Conservation (phyloP, 2,113 vertebrate genomes). For the Neoarius graeffei region DNA sequence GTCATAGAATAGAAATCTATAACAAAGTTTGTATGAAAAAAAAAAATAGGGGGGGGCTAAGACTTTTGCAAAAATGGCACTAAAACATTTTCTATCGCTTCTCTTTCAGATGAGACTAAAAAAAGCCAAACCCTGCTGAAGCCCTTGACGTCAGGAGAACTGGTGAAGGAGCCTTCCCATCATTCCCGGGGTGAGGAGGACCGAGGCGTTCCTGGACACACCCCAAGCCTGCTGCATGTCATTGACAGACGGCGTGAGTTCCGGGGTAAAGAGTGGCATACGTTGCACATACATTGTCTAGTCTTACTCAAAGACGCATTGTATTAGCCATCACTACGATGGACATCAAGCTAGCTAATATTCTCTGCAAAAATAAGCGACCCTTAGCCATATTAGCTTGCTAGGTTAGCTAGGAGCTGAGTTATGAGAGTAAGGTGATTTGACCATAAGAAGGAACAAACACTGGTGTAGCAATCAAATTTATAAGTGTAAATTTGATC, state of each 20-base stretch:
- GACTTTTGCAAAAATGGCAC: no score
- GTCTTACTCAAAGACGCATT: neutral
- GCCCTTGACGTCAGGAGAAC: constrained; percentile 71
- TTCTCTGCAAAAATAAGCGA: neutral
- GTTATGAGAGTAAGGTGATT: neutral
- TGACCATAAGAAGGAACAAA: neutral
- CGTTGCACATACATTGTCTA: neutral
- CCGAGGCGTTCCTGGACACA: constrained; percentile 72
- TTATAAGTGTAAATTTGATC: neutral
- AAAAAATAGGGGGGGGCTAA: no score
- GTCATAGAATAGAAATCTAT: no score
- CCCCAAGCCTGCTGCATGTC: constrained; percentile 86
- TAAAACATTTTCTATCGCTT: neutral
- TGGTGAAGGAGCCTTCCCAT: constrained; percentile 73
- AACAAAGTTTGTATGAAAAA: no score
- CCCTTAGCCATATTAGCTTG: neutral
- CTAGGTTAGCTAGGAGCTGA: neutral
- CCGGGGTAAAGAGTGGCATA: neutral
- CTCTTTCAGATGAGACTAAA: constrained; percentile 75
- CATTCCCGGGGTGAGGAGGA: constrained; percentile 74
- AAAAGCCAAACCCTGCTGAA: constrained; percentile 75
- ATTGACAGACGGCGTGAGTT: constrained; percentile 90
- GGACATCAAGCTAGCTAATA: neutral
- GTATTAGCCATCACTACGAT: neutral
- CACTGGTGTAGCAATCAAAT: neutral